A percentile compares a stretch with the other conserved stretches of the same genome.
These are phyloP conservation scores for Scortum barcoo DNA, from an alignment of 2,113 vertebrate species.

Conservation along the genomic window DNA sequence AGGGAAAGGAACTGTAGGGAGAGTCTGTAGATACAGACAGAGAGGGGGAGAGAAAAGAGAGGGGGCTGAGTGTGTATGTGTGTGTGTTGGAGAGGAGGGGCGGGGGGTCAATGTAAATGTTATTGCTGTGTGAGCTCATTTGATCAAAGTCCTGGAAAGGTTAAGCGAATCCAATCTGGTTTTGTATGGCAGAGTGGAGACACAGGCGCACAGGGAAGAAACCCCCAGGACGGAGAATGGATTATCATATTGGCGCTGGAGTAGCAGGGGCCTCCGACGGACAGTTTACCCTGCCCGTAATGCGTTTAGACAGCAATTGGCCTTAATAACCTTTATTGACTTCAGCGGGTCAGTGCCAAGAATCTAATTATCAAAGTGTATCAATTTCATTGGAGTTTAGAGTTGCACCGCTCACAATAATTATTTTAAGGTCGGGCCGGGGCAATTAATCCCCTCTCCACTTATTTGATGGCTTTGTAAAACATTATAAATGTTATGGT, in stretches of 20 bases:
- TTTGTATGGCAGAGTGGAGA: constrained; percentile 89
- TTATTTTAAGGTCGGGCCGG: constrained; percentile 89
- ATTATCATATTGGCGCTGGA: constrained; percentile 89
- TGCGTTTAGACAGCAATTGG: constrained; percentile 91
- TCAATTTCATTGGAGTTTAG: constrained; percentile 91
- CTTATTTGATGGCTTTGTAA: constrained; percentile 90
- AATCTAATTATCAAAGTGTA: constrained; percentile 95
- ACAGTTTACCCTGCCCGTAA: constrained; percentile 87
- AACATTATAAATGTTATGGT: constrained; percentile 87
- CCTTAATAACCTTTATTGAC: constrained; percentile 96
- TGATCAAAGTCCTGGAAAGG: constrained; percentile 90
- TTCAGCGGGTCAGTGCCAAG: constrained; percentile 90
- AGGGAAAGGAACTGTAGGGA: constrained; percentile 41
- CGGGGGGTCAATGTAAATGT: constrained; percentile 88
- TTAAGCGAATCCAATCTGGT: constrained; percentile 91
- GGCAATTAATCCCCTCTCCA: constrained; percentile 90
- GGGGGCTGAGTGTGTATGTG: constrained; percentile 34
- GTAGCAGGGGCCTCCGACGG: constrained; percentile 88
- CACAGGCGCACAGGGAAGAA: constrained; percentile 81
- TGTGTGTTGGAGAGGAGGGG: constrained; percentile 26
- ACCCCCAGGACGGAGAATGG: constrained; percentile 86
- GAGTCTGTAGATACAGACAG: constrained; percentile 52
- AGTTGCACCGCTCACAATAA: constrained; percentile 89
- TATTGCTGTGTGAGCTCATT: constrained; percentile 90
- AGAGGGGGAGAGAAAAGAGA: constrained; percentile 40